Percentiles rank a stretch among this genome's conserved stretches.
phyloP scores from a whole-genome alignment of 2,113 vertebrate genomes.

The Dicrurus megarhynchus region DNA sequence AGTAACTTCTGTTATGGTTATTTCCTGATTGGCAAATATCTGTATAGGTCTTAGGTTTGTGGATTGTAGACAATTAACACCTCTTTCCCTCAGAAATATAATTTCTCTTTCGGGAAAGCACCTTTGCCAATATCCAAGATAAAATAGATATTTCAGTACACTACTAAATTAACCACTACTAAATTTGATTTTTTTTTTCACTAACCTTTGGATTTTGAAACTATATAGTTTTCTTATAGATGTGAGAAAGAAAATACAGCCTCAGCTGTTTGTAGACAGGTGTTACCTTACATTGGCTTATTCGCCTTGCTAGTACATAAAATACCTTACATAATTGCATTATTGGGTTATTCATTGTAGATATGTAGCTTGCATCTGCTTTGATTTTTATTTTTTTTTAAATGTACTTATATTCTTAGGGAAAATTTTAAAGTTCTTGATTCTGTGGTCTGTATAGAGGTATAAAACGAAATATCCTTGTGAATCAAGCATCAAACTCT shows the following conservation, averaged over 20 bases:
- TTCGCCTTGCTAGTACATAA: neutral
- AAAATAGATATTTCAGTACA: neutral
- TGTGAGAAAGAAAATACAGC: neutral
- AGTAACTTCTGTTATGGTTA: neutral
- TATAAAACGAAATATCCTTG: neutral
- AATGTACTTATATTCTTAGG: neutral
- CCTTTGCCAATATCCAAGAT: neutral
- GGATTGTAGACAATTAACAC: neutral
- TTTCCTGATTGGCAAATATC: neutral
- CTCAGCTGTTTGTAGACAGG: neutral
- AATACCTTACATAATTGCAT: neutral
- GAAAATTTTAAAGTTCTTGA: neutral
- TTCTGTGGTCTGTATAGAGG: neutral
- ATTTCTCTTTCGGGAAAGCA: neutral
- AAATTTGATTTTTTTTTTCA: neutral
- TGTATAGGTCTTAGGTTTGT: neutral
- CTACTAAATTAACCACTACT: neutral
- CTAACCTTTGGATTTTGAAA: neutral
- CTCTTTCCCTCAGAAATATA: neutral
- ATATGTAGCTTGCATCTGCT: neutral
- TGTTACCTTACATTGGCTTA: neutral
- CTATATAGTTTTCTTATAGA: neutral
- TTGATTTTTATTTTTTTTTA: neutral
- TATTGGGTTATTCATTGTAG: neutral
- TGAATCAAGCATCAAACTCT: neutral